Evolutionary conservation across 2,113 vertebrate species (phyloP).

Genomic region (Limanda limanda): DNA sequence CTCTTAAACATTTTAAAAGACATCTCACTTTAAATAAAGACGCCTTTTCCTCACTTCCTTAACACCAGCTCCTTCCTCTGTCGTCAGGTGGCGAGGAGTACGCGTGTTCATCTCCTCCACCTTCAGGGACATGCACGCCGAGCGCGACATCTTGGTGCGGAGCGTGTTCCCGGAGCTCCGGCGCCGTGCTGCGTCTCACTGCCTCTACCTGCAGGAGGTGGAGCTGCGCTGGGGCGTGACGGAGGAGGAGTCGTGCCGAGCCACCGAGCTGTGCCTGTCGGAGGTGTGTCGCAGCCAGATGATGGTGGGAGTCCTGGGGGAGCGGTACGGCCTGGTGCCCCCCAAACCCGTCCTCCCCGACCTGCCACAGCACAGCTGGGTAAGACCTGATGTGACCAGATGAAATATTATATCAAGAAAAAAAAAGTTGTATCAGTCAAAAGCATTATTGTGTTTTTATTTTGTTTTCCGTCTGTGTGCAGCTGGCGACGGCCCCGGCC

Average conservation of each 20-base stretch:
- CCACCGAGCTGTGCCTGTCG: slow-evolving; percentile 86
- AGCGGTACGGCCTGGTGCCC: slow-evolving; percentile 87
- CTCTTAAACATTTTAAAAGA: too few species aligned
- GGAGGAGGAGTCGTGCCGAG: slow-evolving; percentile 85
- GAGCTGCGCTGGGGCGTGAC: slow-evolving; percentile 93
- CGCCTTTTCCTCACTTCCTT: background rate
- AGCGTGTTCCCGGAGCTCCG: slow-evolving; percentile 87
- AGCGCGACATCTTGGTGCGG: slow-evolving; percentile 87
- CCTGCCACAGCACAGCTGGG: slow-evolving; percentile 88
- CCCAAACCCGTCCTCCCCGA: slow-evolving; percentile 82
- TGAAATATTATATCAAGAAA: too few species aligned
- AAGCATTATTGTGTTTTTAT: too few species aligned
- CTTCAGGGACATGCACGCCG: slow-evolving; percentile 91
- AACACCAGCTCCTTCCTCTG: background rate
- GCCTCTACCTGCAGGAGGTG: slow-evolving; percentile 86
- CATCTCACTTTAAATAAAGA: too few species aligned
- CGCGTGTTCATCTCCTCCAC: slow-evolving; percentile 92
- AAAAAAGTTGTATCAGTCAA: background rate
- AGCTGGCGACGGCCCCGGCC: slow-evolving; percentile 82
- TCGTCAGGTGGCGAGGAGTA: slow-evolving; percentile 84
- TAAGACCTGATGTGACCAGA: slow-evolving; percentile 66
- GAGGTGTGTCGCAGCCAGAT: slow-evolving; percentile 89
- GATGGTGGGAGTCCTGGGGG: slow-evolving; percentile 88
- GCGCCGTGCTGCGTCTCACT: slow-evolving; percentile 77
- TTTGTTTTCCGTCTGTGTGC: background rate